Base-by-base conservation (phyloP, 2,113 vertebrate genomes). In the Psilopsiagon aurifrons region DNA sequence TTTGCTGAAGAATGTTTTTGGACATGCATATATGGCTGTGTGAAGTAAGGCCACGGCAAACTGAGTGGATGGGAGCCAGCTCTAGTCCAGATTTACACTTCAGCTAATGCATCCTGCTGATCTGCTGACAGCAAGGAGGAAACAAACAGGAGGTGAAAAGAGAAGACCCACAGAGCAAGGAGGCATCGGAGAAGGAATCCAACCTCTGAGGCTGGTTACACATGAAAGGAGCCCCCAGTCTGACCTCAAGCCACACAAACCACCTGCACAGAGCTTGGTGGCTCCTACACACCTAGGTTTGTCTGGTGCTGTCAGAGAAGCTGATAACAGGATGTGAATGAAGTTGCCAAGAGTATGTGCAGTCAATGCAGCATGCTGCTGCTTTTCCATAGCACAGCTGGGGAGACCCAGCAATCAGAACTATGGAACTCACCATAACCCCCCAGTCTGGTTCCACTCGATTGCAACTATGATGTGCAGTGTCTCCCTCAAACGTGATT, bases 91-190 rank as follows among this genome's bases (percentile, higher is more conserved):
- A 89, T 95, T 86, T 93, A 92, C 0, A 5, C 75, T 92, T 94
- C 83, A 88, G 92, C 82, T 93, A 90, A 83, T 62, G 49, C 5
- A 1, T 91, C 96, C 91, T 91, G 89, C 92, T 96, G 94, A 88
- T 95, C 77, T 84, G 93, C 89, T 96, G 94, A 97, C 91, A 95
- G 96, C 86, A 86, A 78, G 69, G 60, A 95, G 73, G 83, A 95
- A 96, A 84, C 84, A 94, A 95, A 95, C 88, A 92, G 86, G 80
- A 95, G 86, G 89, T 91, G 92, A 87, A 64, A 95, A 93, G 86
- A 83, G 86, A 94, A 86, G 92, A 91, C 86, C 89, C 86, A 94
- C 88, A 94, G 89, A 88, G 89, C 81, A 89, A 86, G 47, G 57
- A 94, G 80, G 43, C 57, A 78, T 11, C 70, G 81, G 66, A 86